These are phyloP conservation scores for Bombus polaris DNA, from an alignment of 1,140 invertebrate genomes.

Conservation along the genomic window DNA sequence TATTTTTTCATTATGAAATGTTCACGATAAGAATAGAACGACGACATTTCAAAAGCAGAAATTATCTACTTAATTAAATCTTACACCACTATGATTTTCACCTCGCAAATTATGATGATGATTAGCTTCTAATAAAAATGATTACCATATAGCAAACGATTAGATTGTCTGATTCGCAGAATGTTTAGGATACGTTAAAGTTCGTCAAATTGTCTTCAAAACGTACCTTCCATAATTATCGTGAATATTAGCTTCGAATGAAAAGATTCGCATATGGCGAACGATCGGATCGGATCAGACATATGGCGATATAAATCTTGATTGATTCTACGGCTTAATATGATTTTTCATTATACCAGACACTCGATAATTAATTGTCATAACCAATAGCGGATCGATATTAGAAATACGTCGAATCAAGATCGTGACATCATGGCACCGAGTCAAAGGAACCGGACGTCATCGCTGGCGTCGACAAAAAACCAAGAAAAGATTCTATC, in stretches of 20 bases:
- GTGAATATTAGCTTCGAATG: not conserved
- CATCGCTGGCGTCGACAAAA: conserved; percentile 20
- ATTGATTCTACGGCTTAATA: not conserved
- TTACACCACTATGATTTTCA: too few species aligned
- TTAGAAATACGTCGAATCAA: not conserved
- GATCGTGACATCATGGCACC: not conserved
- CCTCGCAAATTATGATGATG: not conserved
- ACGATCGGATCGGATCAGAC: not conserved
- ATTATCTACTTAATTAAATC: too few species aligned
- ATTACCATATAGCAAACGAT: not conserved
- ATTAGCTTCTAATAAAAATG: not conserved
- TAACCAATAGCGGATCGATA: not conserved
- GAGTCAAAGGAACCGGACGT: not conserved
- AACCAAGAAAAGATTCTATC: conserved; percentile 30
- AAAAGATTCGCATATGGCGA: not conserved
- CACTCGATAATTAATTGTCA: not conserved
- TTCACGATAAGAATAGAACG: too few species aligned
- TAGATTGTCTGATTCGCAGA: not conserved
- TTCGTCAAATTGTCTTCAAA: not conserved
- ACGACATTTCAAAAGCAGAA: too few species aligned
- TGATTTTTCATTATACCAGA: not conserved
- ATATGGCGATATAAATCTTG: not conserved
- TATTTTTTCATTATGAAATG: too few species aligned
- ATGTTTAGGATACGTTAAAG: not conserved
- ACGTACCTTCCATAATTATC: not conserved